These are phyloP conservation scores for Tineola bisselliella DNA, from an alignment of 2,888 invertebrate species.

Conservation along the genomic window DNA sequence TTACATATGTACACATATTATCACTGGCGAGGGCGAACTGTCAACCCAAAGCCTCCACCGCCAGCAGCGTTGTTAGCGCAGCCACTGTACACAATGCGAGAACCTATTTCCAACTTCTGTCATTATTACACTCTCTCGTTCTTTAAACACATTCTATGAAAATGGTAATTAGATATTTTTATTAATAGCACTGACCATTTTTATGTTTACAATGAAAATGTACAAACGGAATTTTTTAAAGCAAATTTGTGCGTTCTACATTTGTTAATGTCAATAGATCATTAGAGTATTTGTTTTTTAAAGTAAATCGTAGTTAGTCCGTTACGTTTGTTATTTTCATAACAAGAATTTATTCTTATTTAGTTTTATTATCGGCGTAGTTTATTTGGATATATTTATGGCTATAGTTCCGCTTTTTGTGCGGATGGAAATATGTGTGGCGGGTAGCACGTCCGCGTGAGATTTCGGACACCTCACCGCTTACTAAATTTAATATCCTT, in stretches of 20 bases:
- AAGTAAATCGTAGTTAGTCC: background rate
- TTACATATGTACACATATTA: constrained; percentile 70
- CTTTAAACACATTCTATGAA: too few species aligned
- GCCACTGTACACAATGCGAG: constrained; percentile 27
- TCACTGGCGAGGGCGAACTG: constrained; percentile 48
- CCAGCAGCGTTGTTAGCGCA: constrained; percentile 41
- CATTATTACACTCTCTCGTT: constrained; percentile 4
- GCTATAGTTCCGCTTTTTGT: constrained; percentile 69
- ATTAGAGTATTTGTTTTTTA: background rate
- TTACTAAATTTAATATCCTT: constrained; percentile 69
- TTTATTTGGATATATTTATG: constrained; percentile 70
- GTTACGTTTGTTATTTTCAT: background rate
- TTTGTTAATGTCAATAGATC: too few species aligned
- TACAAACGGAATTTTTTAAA: too few species aligned
- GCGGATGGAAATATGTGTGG: constrained; percentile 68
- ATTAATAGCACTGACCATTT: too few species aligned
- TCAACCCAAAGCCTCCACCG: constrained; percentile 32
- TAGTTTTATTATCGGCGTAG: constrained; percentile 53
- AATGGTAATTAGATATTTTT: too few species aligned
- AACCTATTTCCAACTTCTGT: constrained; percentile 16
- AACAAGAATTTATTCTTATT: constrained; percentile 30
- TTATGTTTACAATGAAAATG: too few species aligned
- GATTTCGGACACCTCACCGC: constrained; percentile 67
- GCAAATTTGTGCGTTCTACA: too few species aligned
- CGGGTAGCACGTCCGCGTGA: constrained; percentile 69